phyloP scores from a whole-genome alignment of 2,113 vertebrate species.

The Lota lota region DNA sequence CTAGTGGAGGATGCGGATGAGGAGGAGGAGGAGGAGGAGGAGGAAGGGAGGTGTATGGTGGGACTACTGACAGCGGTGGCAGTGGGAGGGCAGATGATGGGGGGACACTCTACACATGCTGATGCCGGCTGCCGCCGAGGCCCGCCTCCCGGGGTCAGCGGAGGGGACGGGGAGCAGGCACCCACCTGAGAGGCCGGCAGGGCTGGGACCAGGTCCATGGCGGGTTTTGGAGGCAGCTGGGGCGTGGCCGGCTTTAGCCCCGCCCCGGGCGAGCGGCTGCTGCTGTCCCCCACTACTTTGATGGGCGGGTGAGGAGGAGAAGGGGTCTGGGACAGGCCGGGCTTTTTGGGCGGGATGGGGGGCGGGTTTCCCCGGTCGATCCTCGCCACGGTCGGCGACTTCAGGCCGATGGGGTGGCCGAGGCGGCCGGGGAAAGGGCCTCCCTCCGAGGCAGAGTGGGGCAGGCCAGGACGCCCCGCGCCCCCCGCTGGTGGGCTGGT shows the following conservation, averaged over 20 bases:
- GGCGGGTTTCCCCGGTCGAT: slow-evolving; percentile 97
- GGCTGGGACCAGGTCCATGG: slow-evolving; percentile 96
- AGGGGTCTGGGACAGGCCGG: slow-evolving; percentile 95
- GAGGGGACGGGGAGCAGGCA: slow-evolving; percentile 77
- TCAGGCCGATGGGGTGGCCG: slow-evolving; percentile 79
- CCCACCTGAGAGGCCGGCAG: slow-evolving; percentile 98
- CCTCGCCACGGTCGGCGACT: slow-evolving; percentile 84
- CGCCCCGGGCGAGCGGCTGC: slow-evolving; percentile 78
- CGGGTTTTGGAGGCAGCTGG: slow-evolving; percentile 97
- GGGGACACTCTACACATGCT: slow-evolving; percentile 94
- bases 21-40: slow-evolving; percentile 49
- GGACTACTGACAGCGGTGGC: slow-evolving; percentile 86
- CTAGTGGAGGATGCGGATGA: slow-evolving; percentile 72
- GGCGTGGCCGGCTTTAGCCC: slow-evolving; percentile 87
- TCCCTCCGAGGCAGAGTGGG: slow-evolving; percentile 76
- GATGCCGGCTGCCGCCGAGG: slow-evolving; percentile 79
- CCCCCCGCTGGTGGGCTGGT: slow-evolving; percentile 82
- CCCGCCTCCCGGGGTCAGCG: slow-evolving; percentile 72
- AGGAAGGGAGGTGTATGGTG: slow-evolving; percentile 81
- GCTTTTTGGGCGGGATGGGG: slow-evolving; percentile 98
- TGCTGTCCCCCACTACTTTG: slow-evolving; percentile 84
- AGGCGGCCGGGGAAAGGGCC: slow-evolving; percentile 77
- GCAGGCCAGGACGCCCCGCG: slow-evolving; percentile 71
- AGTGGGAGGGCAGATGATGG: slow-evolving; percentile 77
- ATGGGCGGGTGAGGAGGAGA: slow-evolving; percentile 90